Evolutionary conservation across 2,113 vertebrate species (phyloP).

Genomic region (Octodon degus): DNA sequence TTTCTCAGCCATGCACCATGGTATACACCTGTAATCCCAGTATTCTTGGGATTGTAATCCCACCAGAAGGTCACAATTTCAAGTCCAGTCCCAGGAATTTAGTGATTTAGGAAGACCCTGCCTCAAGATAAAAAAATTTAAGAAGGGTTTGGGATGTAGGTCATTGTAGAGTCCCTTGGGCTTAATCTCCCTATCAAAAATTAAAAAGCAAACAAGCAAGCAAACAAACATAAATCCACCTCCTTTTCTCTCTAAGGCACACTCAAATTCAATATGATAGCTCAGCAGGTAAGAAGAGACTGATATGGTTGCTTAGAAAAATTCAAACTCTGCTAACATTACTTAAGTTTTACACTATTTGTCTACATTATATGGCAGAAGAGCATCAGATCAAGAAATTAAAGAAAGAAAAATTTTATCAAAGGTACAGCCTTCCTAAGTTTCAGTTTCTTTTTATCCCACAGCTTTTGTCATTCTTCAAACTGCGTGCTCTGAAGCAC

Average conservation of each 20-base stretch:
- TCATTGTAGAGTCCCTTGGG: neutral
- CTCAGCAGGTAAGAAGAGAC: neutral
- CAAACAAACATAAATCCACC: neutral
- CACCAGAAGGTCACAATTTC: neutral
- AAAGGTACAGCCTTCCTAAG: neutral
- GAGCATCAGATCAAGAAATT: neutral
- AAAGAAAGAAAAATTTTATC: neutral
- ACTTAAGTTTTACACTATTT: neutral
- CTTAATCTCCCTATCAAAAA: neutral
- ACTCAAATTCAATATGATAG: neutral
- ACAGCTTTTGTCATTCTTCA: neutral
- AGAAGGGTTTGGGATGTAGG: neutral
- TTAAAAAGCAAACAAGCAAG: neutral
- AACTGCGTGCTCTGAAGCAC: neutral
- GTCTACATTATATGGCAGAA: neutral
- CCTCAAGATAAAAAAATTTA: neutral
- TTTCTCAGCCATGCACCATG: neutral
- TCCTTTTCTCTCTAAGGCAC: neutral
- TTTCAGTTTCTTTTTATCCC: conserved; percentile 10
- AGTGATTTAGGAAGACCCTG: neutral
- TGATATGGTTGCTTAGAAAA: neutral
- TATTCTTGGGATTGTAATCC: neutral
- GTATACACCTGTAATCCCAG: neutral
- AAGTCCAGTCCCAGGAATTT: neutral
- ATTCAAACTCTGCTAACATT: neutral